Evolutionary conservation across 2,113 vertebrate species (phyloP).

Genomic region (Origma solitaria): DNA sequence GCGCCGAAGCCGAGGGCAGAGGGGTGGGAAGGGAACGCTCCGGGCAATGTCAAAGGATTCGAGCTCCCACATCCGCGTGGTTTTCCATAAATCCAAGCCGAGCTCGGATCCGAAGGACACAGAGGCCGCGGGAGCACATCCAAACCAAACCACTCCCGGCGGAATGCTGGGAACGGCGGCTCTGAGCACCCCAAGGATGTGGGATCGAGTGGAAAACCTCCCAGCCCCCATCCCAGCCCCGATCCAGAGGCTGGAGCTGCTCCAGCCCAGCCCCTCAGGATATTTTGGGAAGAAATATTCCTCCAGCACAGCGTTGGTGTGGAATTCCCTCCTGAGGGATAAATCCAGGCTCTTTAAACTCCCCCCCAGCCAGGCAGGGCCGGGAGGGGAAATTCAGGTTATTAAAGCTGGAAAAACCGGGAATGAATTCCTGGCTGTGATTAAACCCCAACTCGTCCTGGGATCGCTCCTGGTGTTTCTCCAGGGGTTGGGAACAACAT

Average conservation of each 20-base stretch:
- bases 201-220: rapidly evolving
- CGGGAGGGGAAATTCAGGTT: background rate
- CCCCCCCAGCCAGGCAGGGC: background rate
- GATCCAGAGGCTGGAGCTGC: background rate
- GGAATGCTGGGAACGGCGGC: background rate
- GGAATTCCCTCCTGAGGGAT: background rate
- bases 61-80: background rate
- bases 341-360: background rate
- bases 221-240: too few relatives aligned
- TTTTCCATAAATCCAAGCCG: background rate
- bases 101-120: background rate
- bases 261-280: background rate
- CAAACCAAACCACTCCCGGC: rapidly evolving
- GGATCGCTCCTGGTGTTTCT: background rate
- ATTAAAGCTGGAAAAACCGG: background rate
- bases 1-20: background rate
- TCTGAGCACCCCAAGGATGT: rapidly evolving
- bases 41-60: background rate
- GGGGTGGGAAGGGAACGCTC: background rate
- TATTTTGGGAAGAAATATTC: background rate
- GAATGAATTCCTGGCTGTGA: background rate
- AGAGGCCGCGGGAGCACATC: background rate
- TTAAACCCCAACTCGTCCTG: background rate
- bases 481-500: background rate
- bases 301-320: background rate